Conservation (phyloP, 2,113 vertebrate species). For the Clarias magur region DNA sequence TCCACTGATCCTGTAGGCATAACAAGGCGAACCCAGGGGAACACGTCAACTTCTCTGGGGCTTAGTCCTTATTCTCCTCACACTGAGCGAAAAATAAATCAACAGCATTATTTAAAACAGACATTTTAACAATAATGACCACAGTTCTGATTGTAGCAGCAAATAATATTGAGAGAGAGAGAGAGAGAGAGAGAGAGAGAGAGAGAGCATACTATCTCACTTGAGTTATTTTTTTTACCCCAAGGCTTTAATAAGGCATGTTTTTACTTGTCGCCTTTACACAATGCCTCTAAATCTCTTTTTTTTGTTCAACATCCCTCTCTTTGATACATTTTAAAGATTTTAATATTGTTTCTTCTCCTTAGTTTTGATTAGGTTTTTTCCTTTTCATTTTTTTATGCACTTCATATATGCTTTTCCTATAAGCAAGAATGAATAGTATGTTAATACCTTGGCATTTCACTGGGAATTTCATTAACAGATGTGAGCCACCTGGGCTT, state of each 20-base stretch:
- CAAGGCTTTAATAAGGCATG: background rate
- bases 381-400: background rate
- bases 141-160: background rate
- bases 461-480: conserved; percentile 16
- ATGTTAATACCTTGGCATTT: conserved; percentile 7
- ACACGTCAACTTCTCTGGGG: background rate
- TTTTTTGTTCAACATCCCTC: background rate
- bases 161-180: background rate
- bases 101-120: conserved; percentile 5
- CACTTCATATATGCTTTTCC: background rate
- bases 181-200: background rate
- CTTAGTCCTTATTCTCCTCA: conserved; percentile 1
- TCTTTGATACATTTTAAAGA: background rate
- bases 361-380: background rate
- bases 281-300: background rate
- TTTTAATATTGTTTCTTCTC: background rate
- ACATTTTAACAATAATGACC: background rate
- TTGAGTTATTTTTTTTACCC: background rate
- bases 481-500: conserved; percentile 34
- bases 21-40: conserved; percentile 19
- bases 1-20: conserved; percentile 40
- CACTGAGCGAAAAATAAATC: background rate
- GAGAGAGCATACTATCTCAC: background rate
- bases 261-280: conserved; percentile 28
- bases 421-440: background rate